Evolutionary conservation across 2,113 vertebrate species (phyloP), one percentile per base, ranked within the genome.

Genomic region (Asarcornis scutulata): DNA sequence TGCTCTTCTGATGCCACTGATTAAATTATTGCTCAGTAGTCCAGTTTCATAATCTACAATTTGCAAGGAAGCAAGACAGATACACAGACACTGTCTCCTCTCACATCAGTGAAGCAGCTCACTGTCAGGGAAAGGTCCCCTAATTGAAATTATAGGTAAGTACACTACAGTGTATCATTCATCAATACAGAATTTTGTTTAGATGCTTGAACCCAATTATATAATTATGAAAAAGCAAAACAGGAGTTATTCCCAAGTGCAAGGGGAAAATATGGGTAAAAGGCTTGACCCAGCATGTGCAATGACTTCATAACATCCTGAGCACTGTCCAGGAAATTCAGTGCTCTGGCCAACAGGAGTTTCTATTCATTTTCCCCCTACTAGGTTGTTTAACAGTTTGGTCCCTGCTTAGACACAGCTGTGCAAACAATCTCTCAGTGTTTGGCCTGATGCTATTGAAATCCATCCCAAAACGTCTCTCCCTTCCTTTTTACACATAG

Each of bases 321-420:
- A 98, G 91, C 85, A 83, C 85, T 96, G 94, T 96, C 96, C 92
- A 94, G 97, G 95, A 97, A 98, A 97, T 59, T 96, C 93, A 82
- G 82, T 84, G 84, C 85, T 64, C 83, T 85, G 60, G 88, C 89
- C 94, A 97, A 97, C 86, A 96, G 92, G 94, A 91, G 62, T 89
- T 82, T 86, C 93, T 95, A 97, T 96, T 98, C 96, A 97, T 91
- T 95, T 93, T 93, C 38, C 71, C 91, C 91, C 74, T 21, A 3
- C 55, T 74, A 97, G 95, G 96, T 60, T 97, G 82, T 96, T 97
- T 96, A 95, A 97, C 73, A 95, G 92, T 93, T 96, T 83, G 83
- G 94, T 96, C 82, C 92, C 94, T 69, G 58, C 93, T 94, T 95
- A 91, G 91, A 97, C 97, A 93, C 97, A 98, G 97, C 97, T 98